A percentile compares a stretch with the other conserved stretches of the same genome.
Conservation (phyloP, 2,888 invertebrate species). For the Lordiphosa fenestrarum region DNA sequence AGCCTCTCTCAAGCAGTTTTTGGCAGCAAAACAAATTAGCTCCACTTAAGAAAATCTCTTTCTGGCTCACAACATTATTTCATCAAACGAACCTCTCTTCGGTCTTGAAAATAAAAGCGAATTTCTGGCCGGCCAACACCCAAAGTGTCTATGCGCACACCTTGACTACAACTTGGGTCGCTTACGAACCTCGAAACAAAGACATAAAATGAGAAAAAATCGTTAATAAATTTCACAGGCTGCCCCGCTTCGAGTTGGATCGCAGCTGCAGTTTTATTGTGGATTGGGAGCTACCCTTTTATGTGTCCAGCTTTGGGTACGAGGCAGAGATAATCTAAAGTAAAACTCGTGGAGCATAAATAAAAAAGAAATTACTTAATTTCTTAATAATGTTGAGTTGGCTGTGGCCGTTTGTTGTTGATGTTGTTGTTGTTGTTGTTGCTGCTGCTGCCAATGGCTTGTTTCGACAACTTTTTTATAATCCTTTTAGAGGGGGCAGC, state of each 20-base stretch:
- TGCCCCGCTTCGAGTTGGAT: conserved; percentile 21
- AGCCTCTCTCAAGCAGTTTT: conserved; percentile 63
- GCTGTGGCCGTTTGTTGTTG: conserved; percentile 17
- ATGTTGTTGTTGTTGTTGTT: conserved; percentile 16
- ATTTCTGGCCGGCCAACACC: conserved; percentile 55
- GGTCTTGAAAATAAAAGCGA: conserved; percentile 24
- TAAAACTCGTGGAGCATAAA: conserved; percentile 73
- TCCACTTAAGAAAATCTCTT: conserved; percentile 59
- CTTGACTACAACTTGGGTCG: conserved; percentile 46
- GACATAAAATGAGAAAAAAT: conserved; percentile 58
- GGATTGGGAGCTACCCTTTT: conserved; percentile 63
- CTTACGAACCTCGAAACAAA: conserved; percentile 39
- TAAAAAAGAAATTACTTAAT: conserved; percentile 75
- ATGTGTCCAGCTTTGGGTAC: conserved; percentile 40
- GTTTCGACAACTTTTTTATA: conserved; percentile 74
- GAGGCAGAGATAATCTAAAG: conserved; percentile 69
- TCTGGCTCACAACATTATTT: conserved; percentile 51
- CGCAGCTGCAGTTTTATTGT: conserved; percentile 53
- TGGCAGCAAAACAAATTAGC: conserved; percentile 72
- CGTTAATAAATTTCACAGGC: conserved; percentile 71
- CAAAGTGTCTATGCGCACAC: conserved; percentile 73
- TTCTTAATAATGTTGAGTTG: conserved; percentile 67
- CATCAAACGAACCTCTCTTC: conserved; percentile 41
- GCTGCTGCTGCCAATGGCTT: conserved; percentile 56
- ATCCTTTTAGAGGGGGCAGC: conserved; percentile 60